Evolutionary conservation across 2,113 vertebrate genomes (phyloP).

Genomic region (Cnemophilus loriae): DNA sequence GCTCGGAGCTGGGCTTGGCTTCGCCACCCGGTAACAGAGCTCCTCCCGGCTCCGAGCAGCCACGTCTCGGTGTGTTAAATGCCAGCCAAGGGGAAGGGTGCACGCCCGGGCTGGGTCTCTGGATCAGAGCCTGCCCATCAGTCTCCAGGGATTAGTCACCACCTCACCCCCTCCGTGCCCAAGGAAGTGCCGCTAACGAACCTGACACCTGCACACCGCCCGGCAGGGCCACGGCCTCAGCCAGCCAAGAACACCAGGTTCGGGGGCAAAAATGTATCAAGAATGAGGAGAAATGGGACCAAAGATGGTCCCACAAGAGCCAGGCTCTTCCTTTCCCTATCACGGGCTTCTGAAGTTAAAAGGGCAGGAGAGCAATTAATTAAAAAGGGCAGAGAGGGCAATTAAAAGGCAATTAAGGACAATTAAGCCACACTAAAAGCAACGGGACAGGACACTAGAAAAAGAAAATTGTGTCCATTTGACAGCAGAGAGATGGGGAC

Average conservation of each 20-base stretch:
- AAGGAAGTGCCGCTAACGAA: fast-evolving
- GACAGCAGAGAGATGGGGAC: neutral
- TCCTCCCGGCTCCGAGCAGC: fast-evolving
- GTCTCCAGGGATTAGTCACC: neutral
- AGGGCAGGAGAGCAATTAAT: neutral
- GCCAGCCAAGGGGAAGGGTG: neutral
- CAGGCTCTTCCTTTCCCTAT: neutral
- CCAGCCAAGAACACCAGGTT: fast-evolving
- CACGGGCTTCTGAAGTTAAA: fast-evolving
- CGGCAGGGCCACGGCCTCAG: fast-evolving
- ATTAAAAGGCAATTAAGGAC: neutral
- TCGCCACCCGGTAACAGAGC: fast-evolving
- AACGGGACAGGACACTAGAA: fast-evolving
- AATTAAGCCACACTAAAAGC: neutral
- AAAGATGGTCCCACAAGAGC: neutral
- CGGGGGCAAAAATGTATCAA: fast-evolving
- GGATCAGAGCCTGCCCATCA: neutral
- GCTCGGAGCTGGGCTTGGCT: neutral
- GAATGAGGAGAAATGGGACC: neutral
- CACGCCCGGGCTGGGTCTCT: fast-evolving
- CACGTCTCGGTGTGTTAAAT: fast-evolving
- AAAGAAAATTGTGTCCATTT: neutral
- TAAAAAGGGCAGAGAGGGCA: neutral
- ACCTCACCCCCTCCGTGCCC: neutral
- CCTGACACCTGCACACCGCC: neutral